Evolutionary conservation across 2,113 vertebrate genomes (phyloP).

Genomic region (Apteryx mantelli): DNA sequence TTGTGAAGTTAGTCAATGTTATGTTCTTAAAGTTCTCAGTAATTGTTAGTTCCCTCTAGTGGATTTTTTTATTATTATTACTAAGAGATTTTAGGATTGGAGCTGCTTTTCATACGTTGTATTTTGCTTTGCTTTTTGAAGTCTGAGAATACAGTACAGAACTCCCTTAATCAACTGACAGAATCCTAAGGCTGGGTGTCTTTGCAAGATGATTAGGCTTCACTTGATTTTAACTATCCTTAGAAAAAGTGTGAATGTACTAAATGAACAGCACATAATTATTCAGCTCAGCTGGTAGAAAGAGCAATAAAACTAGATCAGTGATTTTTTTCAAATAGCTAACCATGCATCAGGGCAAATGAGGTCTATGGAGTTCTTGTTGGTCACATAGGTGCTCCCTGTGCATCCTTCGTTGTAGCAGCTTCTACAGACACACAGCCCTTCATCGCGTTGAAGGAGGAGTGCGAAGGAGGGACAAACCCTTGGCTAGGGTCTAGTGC

Average conservation of each 20-base stretch:
- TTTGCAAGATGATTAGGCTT: neutral
- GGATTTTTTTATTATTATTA: slow-evolving; percentile 45
- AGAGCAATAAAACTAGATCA: neutral
- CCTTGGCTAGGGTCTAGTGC: neutral
- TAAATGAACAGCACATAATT: neutral
- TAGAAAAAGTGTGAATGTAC: neutral
- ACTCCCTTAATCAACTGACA: neutral
- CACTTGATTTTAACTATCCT: neutral
- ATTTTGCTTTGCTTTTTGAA: slow-evolving; percentile 47
- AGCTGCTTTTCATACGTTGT: neutral
- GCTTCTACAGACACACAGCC: neutral
- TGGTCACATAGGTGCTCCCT: neutral
- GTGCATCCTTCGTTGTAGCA: neutral
- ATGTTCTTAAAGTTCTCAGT: slow-evolving; percentile 62
- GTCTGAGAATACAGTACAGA: neutral
- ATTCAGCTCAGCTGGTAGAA: slow-evolving; percentile 29
- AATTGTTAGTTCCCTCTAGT: slow-evolving; percentile 70
- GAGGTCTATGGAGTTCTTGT: neutral
- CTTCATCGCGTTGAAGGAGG: neutral
- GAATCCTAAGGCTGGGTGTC: neutral
- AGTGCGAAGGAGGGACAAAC: neutral
- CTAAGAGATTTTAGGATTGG: slow-evolving; percentile 25
- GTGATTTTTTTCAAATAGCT: neutral
- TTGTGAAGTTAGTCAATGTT: slow-evolving; percentile 92
- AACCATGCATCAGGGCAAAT: neutral